Base-by-base conservation (phyloP, 1,140 invertebrate species). In the Heliconius congener region DNA sequence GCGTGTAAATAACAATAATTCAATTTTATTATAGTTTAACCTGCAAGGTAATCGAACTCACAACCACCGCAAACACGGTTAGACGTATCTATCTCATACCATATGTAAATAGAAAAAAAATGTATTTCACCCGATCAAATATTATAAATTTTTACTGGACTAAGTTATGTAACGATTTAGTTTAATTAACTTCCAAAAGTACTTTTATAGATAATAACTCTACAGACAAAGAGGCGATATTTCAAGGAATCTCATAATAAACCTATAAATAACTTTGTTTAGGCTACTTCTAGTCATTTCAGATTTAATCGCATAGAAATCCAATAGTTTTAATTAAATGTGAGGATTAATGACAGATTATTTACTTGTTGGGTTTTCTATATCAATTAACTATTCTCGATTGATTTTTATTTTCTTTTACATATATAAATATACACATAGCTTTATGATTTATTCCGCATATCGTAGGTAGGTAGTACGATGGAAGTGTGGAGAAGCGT, bases 221-320 rank as follows among this genome's bases (percentile, higher is more conserved):
- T 16, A 66, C 16, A 30, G 23, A 16, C 60, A 27, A 30, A 37
- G 30, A 4, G 60, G 2, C 60, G n/a, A 66, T 66, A 66, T n/a
- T 60, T 60, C 9, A 60, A 60, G n/a, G 18, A 19, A 60, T 60
- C 55, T 60, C 60, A 3, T 66, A 66, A 66, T 66, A 66, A 66
- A 66, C 8, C 60, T 30, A 30, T 66, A 30, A 66, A 66, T 66
- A 66, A 66, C 60, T 66, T 66, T 66, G 60, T 66, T 66, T 66
- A 30, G 60, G 60, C 60, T 66, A 66, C 60, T 66, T 66, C 60
- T 66, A 66, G 23, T 66, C 60, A 66, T 66, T 66, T 66, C 60
- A 66, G 60, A 60, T 23, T n/a, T 30, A 66, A 66, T 66, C 60
- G 60, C 23, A 6, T 27, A 16, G 23, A 66, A 66, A 66, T 30